Percentiles rank a stretch among this genome's conserved stretches.
These are phyloP conservation scores for Branchellion lobata DNA, from an alignment of 2,888 invertebrate species.

Conservation along the genomic window DNA sequence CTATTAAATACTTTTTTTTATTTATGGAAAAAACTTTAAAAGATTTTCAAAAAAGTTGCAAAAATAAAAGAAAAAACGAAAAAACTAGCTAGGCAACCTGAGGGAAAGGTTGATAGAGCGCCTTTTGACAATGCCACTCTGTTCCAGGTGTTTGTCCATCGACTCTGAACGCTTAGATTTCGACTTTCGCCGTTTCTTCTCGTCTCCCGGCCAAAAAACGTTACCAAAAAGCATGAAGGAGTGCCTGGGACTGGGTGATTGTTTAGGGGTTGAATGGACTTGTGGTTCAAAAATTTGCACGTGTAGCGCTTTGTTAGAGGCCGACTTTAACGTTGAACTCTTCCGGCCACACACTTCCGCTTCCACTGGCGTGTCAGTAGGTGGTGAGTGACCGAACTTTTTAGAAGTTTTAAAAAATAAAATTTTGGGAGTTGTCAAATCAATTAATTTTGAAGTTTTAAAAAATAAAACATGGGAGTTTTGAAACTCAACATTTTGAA, in stretches of 20 bases:
- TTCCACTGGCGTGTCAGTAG: not conserved
- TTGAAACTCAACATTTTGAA: not conserved
- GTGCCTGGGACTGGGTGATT: conserved; percentile 12
- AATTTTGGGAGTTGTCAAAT: no score
- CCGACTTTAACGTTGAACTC: conserved; percentile 6
- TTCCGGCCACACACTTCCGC: not conserved
- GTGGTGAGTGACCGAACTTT: no score
- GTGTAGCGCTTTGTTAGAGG: conserved; percentile 48
- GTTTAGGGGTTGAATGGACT: not conserved
- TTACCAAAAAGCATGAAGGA: conserved; percentile 23
- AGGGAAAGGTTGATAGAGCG: conserved; percentile 41
- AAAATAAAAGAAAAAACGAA: no score
- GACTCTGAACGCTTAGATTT: conserved; percentile 51
- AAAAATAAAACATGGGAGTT: no score
- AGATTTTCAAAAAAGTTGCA: no score
- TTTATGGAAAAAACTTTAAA: not conserved
- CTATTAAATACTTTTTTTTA: not conserved
- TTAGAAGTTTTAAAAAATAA: no score
- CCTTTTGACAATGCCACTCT: conserved; percentile 46
- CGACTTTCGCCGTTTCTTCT: conserved; percentile 38
- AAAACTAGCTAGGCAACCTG: no score
- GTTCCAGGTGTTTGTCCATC: conserved; percentile 53
- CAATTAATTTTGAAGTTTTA: no score
- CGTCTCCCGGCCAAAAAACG: conserved; percentile 36
- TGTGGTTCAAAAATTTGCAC: conserved; percentile 52